Evolutionary conservation across 2,113 vertebrate species (phyloP), one percentile per base, ranked within the genome.

Genomic region (Corvus hawaiiensis): DNA sequence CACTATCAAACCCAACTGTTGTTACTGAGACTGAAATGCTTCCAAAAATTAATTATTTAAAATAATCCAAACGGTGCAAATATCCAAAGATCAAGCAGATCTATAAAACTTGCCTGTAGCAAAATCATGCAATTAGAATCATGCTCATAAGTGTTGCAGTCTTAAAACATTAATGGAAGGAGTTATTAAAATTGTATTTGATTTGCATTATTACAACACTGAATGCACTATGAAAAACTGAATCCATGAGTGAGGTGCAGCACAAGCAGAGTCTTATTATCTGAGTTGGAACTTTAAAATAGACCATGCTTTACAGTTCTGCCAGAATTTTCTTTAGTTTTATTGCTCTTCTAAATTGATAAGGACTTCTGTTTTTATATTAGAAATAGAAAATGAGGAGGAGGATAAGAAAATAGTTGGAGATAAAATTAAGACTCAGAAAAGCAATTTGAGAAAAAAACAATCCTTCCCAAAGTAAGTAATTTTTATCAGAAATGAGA

Each of bases 111-210:
- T 97, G 97, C 97, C 97, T 26, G 55, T 63, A 95, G 96, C 95
- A 97, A 96, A 96, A 97, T 94, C 92, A 54, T 72, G 73, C 97
- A 97, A 98, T 98, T 97, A 98, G 94, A 97, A 95, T 95, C 91
- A 89, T 80, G 94, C 96, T 95, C 83, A 55, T 97, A 98, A 98
- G 97, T 97, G 96, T 94, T 84, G 64, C 85, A 97, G 96, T 95
- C 87, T 77, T 97, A 94, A 94, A 94, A 97, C 90, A 93, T 97
- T 98, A 97, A 97, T 97, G 96, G 86, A 95, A 97, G 77, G 96
- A 97, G 97, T 98, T 98, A 98, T 98, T 97, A 90, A 98, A 98
- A 97, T 97, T 95, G 28, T 97, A 96, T 97, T 98, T 98, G 97
- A 97, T 97, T 98, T 97, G 93, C 96, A 97, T 98, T 97, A 97